Base-by-base conservation (phyloP, 2,888 invertebrate species). In the Pandemis cinnamomeana region DNA sequence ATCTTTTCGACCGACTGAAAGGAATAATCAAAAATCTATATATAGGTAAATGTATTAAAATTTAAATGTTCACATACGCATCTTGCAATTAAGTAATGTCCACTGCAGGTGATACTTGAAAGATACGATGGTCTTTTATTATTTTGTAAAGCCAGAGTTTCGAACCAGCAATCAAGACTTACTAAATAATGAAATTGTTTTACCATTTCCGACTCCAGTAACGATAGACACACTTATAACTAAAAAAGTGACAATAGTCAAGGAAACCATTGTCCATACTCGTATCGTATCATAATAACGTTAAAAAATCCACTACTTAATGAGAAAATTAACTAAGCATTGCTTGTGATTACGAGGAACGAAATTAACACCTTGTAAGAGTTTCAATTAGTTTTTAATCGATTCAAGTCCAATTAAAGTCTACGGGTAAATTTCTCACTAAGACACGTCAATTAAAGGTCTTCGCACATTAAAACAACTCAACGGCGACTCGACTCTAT, bases 381-480 rank as follows among this genome's bases (percentile, higher is more conserved):
- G 53, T 53, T 53, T 53, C 53, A 53, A n/a, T 53, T 53, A 1
- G n/a, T 53, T 53, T n/a, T 53, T 53, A 53, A 53, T n/a, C n/a
- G 15, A 53, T 53, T 53, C n/a, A 4, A 15, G 11, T 10, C 48
- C 13, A 48, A 53, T 53, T n/a, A n/a, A n/a, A 53, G 7, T n/a
- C 0, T 6, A 53, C 48, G 48, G 11, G 48, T 48, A 48, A 11
- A 10, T 11, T 11, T 11, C 48, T 48, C 11, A 48, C 48, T 48
- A 5, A 48, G 10, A 13, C 4, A 44, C 44, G 44, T 8, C 44
- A 44, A 44, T 44, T 44, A 44, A n/a, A n/a, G n/a, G n/a, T n/a
- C n/a, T n/a, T n/a, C n/a, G n/a, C n/a, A n/a, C n/a, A n/a, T n/a
- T n/a, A n/a, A n/a, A n/a, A n/a, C n/a, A n/a, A n/a, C n/a, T n/a